Evolutionary conservation across 1,140 invertebrate species (phyloP), one percentile per base, ranked within the genome.

Genomic region (Drosophila orosa): DNA sequence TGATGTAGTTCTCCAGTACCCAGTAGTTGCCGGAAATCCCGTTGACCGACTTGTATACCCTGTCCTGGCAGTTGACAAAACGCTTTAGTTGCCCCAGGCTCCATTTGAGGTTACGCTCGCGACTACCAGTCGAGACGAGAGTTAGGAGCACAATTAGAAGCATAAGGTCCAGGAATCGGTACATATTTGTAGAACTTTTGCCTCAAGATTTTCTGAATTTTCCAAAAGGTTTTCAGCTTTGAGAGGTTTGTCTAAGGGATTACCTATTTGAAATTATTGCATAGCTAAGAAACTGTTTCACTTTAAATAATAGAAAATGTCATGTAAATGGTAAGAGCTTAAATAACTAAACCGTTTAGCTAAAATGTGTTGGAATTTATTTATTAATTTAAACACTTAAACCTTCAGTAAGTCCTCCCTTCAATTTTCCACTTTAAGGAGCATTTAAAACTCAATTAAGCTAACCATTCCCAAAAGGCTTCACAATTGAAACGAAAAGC

Each of bases 1-100:
- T 92, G 48, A 98, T 94, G 91, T 97, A 98, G 92, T 98, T 97
- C 86, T 97, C 95, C 13, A 98, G 92, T 44, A 97, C 95, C 96
- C 97, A 98, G 87, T 95, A 98, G 72, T 97, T 95, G 10, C 96
- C 96, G 4, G 96, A 93, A 80, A 97, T 96, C 29, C 94, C 92
- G 5, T 94, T 95, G 50, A 93, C 93, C 3, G 94, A 93, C 19
- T 93, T 91, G 75, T 93, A 92, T 0, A 93, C 92, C 68, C 93
- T 94, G 71, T 96, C 95, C 56, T 94, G 92, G 77, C 96, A 97
- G 19, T 92, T 92, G 6, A 57, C n/a, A 10, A 22, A 25, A 13
- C 22, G 29, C 29, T 8, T 31, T 0, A 52, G 29, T 19, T 13
- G 0, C 10, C 4, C 0, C 0, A 33, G 3, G 15, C 1, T 33